These are phyloP conservation scores for Propithecus deckenii DNA, from an alignment of 2,797 vertebrate genomes.

Conservation along the genomic window DNA sequence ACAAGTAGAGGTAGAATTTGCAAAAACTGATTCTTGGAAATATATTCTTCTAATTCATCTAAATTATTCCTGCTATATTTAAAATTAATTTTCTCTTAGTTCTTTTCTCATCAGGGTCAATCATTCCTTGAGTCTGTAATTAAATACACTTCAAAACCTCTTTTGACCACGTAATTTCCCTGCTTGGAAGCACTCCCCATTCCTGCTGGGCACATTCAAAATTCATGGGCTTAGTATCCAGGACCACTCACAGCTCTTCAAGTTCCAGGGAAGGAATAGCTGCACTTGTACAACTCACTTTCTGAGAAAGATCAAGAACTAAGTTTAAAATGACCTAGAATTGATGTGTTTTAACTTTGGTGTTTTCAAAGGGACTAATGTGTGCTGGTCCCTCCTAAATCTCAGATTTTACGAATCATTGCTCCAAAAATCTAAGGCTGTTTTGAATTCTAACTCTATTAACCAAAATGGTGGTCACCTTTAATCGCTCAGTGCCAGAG, in stretches of 20 bases:
- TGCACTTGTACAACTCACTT: neutral
- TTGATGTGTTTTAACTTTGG: neutral
- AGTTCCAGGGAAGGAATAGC: neutral
- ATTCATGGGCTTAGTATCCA: neutral
- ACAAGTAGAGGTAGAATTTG: neutral
- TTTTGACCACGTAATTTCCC: neutral
- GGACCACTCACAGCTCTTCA: neutral
- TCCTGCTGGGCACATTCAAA: neutral
- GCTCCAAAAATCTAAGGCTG: neutral
- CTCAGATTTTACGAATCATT: neutral
- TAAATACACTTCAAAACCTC: neutral
- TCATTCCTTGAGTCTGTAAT: neutral
- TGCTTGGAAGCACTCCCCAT: neutral
- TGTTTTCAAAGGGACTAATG: neutral
- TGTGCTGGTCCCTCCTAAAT: neutral
- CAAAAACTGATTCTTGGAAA: neutral
- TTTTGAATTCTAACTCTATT: neutral
- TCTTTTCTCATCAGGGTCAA: neutral
- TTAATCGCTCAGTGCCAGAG: neutral
- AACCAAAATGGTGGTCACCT: neutral
- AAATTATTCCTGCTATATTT: neutral
- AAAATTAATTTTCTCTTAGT: constrained; percentile 15
- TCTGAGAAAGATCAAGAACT: neutral
- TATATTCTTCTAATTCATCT: neutral
- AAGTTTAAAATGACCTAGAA: neutral